Evolutionary conservation across 2,797 vertebrate species (phyloP).

Genomic region (Paedocypris micromegethes): DNA sequence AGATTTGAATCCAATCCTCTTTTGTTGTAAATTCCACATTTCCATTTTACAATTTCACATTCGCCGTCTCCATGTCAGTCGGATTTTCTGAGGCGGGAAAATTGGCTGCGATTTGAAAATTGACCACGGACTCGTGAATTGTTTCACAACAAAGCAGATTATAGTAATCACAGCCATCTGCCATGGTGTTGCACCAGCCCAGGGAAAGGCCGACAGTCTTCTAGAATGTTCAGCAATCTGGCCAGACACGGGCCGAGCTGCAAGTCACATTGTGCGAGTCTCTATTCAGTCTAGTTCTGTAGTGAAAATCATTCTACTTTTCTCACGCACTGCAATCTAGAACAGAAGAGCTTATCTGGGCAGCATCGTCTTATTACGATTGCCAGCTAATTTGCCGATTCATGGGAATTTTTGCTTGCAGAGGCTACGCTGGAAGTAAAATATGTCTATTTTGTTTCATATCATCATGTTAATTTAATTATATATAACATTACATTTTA

Average conservation of each 20-base stretch:
- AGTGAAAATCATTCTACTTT: too few relatives aligned
- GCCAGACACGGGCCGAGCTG: constrained; percentile 15
- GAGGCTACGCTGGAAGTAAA: too few relatives aligned
- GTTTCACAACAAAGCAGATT: constrained; percentile 25
- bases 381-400: too few relatives aligned
- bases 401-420: too few relatives aligned
- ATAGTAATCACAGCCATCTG: constrained; percentile 37
- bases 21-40: background rate
- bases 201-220: constrained; percentile 21
- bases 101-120: constrained; percentile 16
- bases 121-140: constrained; percentile 19
- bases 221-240: constrained; percentile 28
- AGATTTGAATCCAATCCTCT: background rate
- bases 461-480: too few relatives aligned
- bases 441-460: too few relatives aligned
- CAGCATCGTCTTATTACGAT: too few relatives aligned
- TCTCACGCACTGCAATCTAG: too few relatives aligned
- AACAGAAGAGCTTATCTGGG: too few relatives aligned
- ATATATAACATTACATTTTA: too few relatives aligned
- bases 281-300: background rate
- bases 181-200: background rate
- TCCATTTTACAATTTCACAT: background rate
- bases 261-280: background rate
- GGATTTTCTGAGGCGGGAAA: background rate
- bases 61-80: background rate